A percentile compares a stretch with the other conserved stretches of the same genome.
phyloP scores from a whole-genome alignment of 2,113 vertebrate genomes.

The Herpetotheres cachinnans region DNA sequence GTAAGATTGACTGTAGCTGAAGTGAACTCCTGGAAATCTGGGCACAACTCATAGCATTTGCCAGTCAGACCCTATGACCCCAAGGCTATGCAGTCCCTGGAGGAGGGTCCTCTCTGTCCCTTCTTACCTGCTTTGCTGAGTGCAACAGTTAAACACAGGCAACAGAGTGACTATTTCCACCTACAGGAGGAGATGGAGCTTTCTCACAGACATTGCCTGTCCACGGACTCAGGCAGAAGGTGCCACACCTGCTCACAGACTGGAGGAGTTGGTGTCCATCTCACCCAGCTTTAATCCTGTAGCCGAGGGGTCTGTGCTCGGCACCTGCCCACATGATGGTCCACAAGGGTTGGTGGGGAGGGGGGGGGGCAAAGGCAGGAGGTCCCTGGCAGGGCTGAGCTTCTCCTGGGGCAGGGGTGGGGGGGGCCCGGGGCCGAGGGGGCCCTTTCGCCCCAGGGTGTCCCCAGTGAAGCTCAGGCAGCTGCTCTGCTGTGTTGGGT shows the following conservation, averaged over 20 bases:
- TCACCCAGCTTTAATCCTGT: neutral
- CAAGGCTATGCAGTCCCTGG: neutral
- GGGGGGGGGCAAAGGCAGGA: neutral
- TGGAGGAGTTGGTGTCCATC: neutral
- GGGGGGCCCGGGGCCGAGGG: too few relatives aligned
- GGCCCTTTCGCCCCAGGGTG: neutral
- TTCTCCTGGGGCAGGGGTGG: neutral
- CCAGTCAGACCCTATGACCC: neutral
- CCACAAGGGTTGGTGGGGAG: neutral
- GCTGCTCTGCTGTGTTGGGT: neutral
- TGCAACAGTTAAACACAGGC: neutral
- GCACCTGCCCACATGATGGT: neutral
- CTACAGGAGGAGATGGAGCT: neutral
- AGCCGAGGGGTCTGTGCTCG: accelerated
- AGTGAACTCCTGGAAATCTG: neutral
- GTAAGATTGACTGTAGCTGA: neutral
- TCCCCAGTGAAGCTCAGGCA: neutral
- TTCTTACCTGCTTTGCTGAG: neutral
- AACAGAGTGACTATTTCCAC: neutral
- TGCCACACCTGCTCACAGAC: neutral
- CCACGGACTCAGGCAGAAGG: neutral
- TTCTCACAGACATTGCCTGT: accelerated
- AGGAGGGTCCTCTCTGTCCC: neutral
- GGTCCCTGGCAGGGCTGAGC: neutral
- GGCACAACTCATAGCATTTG: neutral